Percentiles rank a stretch among this genome's conserved stretches.
Conservation (phyloP, 2,797 vertebrate genomes). For the Gouania willdenowi region DNA sequence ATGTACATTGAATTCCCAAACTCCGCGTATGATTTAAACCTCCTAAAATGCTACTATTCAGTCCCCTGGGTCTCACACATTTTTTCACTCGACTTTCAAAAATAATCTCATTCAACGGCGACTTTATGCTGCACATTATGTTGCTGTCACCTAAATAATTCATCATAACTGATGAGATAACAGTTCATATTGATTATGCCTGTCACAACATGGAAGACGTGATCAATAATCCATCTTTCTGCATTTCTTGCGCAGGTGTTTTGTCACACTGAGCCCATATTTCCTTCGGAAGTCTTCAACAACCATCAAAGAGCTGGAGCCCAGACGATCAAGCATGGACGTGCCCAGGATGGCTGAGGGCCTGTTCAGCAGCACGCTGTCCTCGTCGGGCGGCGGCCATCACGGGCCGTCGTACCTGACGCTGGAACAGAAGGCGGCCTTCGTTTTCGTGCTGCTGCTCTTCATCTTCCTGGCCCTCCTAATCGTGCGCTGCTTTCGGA, state of each 20-base stretch:
- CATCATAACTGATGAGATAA: too few species aligned
- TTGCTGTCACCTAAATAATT: too few species aligned
- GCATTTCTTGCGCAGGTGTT: conserved; percentile 42
- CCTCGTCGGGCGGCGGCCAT: conserved; percentile 66
- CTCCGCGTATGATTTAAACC: too few species aligned
- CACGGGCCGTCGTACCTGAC: conserved; percentile 73
- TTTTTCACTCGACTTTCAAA: too few species aligned
- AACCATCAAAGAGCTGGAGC: conserved; percentile 56
- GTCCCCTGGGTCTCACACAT: too few species aligned
- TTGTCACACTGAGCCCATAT: conserved; percentile 12
- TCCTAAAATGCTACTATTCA: too few species aligned
- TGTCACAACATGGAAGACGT: neutral
- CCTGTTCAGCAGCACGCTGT: conserved; percentile 77
- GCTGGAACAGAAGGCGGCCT: conserved; percentile 83
- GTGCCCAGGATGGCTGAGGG: conserved; percentile 75
- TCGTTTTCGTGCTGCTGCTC: conserved; percentile 82
- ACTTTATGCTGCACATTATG: too few species aligned
- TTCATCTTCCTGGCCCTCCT: conserved; percentile 85
- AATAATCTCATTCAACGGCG: too few species aligned
- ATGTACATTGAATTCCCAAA: too few species aligned
- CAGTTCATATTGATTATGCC: neutral
- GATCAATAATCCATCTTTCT: conserved; percentile 28
- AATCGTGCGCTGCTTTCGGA: conserved; percentile 84
- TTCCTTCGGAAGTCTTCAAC: conserved; percentile 28
- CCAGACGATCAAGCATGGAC: conserved; percentile 61